Base-by-base conservation (phyloP, 2,797 vertebrate genomes). In the Sebastes iracundus region DNA sequence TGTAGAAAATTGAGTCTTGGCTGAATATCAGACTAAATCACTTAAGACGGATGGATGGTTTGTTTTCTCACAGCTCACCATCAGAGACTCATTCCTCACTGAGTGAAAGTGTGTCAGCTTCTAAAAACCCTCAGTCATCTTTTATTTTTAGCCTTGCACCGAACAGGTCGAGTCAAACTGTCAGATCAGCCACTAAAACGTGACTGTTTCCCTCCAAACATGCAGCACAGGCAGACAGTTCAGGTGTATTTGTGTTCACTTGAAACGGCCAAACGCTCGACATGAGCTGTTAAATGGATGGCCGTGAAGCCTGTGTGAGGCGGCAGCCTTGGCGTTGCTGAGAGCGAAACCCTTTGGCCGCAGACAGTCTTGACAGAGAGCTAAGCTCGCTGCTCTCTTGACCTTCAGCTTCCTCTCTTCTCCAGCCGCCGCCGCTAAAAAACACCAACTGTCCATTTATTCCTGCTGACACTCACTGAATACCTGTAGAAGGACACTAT, bases 351-450 rank as follows among this genome's bases (percentile, higher is more conserved):
- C 87, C 70, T 91, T 38, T 84, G 86, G 82, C 84, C 35, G 52
- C 77, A 61, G 66, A 59, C 59, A 72, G 88, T 82, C 81, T 77
- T 86, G 84, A 88, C 89, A 85, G 86, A 87, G 88, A 90, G 85
- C 85, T 91, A 82, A 91, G 86, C 68, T 91, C 66, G 71, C 84
- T 84, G 86, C 87, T 90, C 88, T 88, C 90, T 92, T 93, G 82
- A 91, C 90, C 91, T 90, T 92, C 78, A 91, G 83, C 86, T 88
- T 77, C 76, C 76, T 83, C 72, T 78, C 42, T 59, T 76, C 76
- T 79, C 30, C 68, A 18, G 66, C 71, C 72, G 14, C 27, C 6
- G 6, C 78, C 23, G 64, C 68, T 87, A 23, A 6, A 56, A 77
- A 69, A 62, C 27, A 20, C 27, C 14, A 12, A 52, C 61, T 72